Conservation (phyloP, 2,797 vertebrate species). For the Hemitrygon akajei region DNA sequence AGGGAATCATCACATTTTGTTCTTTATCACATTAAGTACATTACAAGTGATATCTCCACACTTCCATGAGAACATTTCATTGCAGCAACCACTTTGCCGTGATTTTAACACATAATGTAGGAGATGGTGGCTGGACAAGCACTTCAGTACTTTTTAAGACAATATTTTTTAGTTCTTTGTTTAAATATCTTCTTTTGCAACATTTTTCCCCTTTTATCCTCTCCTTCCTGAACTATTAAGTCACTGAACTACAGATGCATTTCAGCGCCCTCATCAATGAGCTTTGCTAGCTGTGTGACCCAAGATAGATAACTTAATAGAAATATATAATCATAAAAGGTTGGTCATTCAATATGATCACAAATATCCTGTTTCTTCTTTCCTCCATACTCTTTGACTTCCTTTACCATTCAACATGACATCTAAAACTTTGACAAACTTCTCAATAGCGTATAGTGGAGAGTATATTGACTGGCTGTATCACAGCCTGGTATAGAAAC, state of each 20-base stretch:
- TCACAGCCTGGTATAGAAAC: no score
- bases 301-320: background rate
- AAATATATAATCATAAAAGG: no score
- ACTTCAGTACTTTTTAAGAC: background rate
- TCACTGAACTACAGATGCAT: background rate
- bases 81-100: background rate
- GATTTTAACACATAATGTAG: background rate
- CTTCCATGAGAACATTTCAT: slow-evolving; percentile 16
- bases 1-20: slow-evolving; percentile 26
- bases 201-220: background rate
- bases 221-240: background rate
- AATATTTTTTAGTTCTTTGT: background rate
- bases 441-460: no score
- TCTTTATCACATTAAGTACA: slow-evolving; percentile 8
- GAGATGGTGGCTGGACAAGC: background rate
- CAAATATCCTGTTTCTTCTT: no score
- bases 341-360: no score
- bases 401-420: no score
- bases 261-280: background rate
- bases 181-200: background rate
- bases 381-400: no score
- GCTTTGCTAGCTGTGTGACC: background rate
- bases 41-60: slow-evolving; percentile 18
- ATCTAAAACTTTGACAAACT: no score
- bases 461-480: no score